These are phyloP conservation scores for Laupala kohalensis DNA, from an alignment of 1,140 invertebrate genomes.

Conservation along the genomic window DNA sequence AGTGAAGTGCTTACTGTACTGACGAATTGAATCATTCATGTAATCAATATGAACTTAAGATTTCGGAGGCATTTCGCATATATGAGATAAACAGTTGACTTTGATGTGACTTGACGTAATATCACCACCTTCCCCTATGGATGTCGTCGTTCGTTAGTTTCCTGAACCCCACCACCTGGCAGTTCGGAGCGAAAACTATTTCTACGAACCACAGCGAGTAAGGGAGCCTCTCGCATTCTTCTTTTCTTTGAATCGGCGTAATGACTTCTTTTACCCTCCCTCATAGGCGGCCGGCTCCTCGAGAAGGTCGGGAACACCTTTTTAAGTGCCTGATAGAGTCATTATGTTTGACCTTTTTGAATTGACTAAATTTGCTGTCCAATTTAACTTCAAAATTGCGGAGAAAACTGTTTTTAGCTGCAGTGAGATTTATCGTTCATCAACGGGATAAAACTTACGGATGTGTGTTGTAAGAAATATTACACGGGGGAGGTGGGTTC, in stretches of 20 bases:
- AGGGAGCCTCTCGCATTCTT: neutral
- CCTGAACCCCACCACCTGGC: too few relatives aligned
- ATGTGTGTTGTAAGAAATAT: neutral
- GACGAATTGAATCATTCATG: too few relatives aligned
- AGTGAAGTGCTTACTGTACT: too few relatives aligned
- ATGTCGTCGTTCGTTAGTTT: too few relatives aligned
- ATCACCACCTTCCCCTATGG: too few relatives aligned
- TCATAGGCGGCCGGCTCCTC: neutral
- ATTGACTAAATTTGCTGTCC: neutral
- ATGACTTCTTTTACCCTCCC: neutral
- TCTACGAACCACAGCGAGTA: neutral
- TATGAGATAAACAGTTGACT: too few relatives aligned
- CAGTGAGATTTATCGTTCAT: neutral
- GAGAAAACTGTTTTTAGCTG: neutral
- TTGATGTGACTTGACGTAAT: too few relatives aligned
- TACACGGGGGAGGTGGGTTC: neutral
- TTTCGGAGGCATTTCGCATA: too few relatives aligned
- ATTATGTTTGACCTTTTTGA: neutral
- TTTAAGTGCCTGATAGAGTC: neutral
- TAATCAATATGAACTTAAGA: too few relatives aligned
- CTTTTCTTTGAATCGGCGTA: neutral
- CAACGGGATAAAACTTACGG: neutral
- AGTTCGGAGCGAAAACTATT: too few relatives aligned
- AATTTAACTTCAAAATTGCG: neutral
- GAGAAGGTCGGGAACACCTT: neutral